Percentiles rank a stretch among this genome's conserved stretches.
Evolutionary conservation across 2,888 invertebrate species (phyloP).

Genomic region (Acanthopleura granulata): DNA sequence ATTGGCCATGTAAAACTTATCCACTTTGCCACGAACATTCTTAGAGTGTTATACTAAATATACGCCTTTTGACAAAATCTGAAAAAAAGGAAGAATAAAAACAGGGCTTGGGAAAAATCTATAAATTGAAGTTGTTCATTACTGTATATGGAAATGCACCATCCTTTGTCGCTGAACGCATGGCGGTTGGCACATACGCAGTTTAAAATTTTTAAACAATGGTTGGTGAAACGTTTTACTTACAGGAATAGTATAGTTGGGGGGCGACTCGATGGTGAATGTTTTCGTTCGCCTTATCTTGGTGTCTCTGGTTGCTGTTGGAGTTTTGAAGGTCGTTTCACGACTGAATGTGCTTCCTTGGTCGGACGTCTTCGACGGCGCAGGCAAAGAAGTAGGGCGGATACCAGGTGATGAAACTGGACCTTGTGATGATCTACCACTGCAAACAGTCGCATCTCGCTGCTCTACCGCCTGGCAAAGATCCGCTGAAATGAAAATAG

Average conservation of each 20-base stretch:
- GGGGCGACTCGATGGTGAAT: constrained; percentile 45
- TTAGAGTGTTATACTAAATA: too few species aligned
- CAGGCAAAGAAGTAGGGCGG: neutral
- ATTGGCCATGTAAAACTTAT: too few species aligned
- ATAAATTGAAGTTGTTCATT: too few species aligned
- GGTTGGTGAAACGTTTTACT: constrained; percentile 11
- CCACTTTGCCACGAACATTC: too few species aligned
- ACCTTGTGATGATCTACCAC: neutral
- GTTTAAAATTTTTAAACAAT: too few species aligned
- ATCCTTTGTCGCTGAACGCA: too few species aligned
- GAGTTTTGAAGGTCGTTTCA: constrained; percentile 7
- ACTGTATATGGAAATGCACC: too few species aligned
- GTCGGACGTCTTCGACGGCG: constrained; percentile 14
- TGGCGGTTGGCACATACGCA: too few species aligned
- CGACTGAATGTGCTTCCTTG: constrained; percentile 22
- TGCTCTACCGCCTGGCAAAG: neutral
- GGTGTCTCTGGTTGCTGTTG: constrained; percentile 15
- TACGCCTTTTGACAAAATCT: too few species aligned
- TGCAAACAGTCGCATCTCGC: neutral
- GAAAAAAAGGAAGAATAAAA: too few species aligned
- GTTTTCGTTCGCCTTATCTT: constrained; percentile 33
- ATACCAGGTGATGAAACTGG: constrained; percentile 19
- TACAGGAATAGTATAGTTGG: constrained; percentile 47
- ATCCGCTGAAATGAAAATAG: neutral
- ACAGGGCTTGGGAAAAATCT: too few species aligned